Evolutionary conservation across 2,113 vertebrate species (phyloP), one percentile per base, ranked within the genome.

Genomic region (Coryphaenoides rupestris): DNA sequence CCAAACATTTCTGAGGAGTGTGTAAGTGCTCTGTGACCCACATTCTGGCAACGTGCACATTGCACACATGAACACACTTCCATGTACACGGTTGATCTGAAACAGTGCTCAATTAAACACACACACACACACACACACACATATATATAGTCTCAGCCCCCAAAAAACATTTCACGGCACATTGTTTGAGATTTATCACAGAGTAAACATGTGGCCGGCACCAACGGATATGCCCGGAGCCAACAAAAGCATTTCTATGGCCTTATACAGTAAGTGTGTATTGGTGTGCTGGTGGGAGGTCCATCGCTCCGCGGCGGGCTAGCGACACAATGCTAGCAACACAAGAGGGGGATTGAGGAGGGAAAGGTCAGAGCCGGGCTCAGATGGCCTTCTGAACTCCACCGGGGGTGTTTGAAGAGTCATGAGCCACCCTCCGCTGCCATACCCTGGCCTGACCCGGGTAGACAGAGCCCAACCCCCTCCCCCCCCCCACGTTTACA

Each of bases 311-410:
- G 58, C 23, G 71, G 72, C 21, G 1, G 16, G 52, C 57, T 68
- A 80, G 69, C 57, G 53, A 64, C 15, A 62, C 71, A 68, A 26
- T 74, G 64, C 79, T n/a, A 75, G 28, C 15, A 58, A 71, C 81
- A 84, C 77, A 85, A 86, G 83, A 73, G 78, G 57, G 72, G 64
- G 80, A 79, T 84, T 82, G 83, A 83, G 77, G 72, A 55, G 66
- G 65, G 68, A 88, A 89, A 89, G 83, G 87, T 89, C 86, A 86
- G 71, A 59, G 80, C 63, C 58, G 22, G 63, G 74, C 79, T 84
- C 72, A 72, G 70, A 79, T 80, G 80, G 72, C 80, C 75, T 87
- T 89, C 86, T 86, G 78, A 89, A 85, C 82, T 72, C 80, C 62
- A 75, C 72, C 68, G 75, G 77, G 74, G 80, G 72, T 81, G 76